Evolutionary conservation across 2,797 vertebrate species (phyloP), one percentile per base, ranked within the genome.

Genomic region (Gobio occitaniae): DNA sequence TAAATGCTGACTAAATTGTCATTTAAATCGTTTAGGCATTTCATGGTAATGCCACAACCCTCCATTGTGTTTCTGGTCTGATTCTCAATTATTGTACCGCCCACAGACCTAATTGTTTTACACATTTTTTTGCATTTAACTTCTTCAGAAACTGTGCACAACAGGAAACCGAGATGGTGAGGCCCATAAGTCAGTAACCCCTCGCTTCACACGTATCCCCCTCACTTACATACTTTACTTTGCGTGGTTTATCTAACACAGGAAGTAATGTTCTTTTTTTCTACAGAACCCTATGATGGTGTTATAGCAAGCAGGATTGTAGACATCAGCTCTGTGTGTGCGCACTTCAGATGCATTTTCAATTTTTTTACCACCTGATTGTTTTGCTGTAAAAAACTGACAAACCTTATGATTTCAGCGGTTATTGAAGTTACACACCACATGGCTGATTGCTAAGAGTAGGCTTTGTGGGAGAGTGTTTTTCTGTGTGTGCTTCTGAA

Each of bases 161-260:
- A 84, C 63, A 77, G 82, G 82, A 84, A 77, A 77, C 36, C 1
- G 15, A 66, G 61, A 84, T 8, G 12, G 38, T 19, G 48, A 47
- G 36, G 61, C 48, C 82, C 21, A 68, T 32, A n/a, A 32, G 15
- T 44, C 19, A 11, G 1, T 4, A 29, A 21, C 48, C 44, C 41
- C 61, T 36, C 1, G 3, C 44, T 54, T 54, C 29, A 66, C 32
- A 44, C 0, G 3, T 13, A 48, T 66, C 59, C 72, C 47, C 7
- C 48, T 50, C 59, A 10, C 41, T 72, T 56, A 19, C 44, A 16
- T 38, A 16, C n/a, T n/a, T 44, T 10, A 44, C 54, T 12, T 56
- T 3, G 11, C 1, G 4, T 1, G 25, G 4, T 29, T 3, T 15
- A 13, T 21, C 21, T 54, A 44, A 68, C 41, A 74, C 80, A 82